Percentiles rank a stretch among this genome's conserved stretches.
These are phyloP conservation scores for Tenrec ecaudatus DNA, from an alignment of 2,113 vertebrate genomes.

Conservation along the genomic window DNA sequence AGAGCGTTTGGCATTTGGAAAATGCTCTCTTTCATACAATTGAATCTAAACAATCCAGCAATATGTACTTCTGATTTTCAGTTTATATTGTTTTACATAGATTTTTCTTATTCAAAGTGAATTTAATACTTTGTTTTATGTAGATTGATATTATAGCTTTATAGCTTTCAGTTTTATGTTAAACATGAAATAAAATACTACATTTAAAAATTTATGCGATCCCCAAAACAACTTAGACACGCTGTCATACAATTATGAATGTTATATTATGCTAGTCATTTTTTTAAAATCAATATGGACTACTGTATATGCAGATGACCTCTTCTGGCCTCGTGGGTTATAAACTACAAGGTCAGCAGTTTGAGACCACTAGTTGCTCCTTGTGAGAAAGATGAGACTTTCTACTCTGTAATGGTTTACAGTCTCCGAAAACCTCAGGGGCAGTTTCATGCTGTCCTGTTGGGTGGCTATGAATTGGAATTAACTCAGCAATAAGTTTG, in stretches of 20 bases:
- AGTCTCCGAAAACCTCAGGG: too few species aligned
- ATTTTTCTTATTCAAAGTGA: slow-evolving; percentile 2
- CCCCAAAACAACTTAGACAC: neutral
- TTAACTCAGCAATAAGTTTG: too few species aligned
- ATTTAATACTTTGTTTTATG: neutral
- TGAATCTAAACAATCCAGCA: slow-evolving; percentile 24
- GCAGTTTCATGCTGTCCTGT: too few species aligned
- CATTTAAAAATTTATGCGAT: slow-evolving; percentile 29
- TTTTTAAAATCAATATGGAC: neutral
- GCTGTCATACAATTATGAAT: slow-evolving; percentile 1
- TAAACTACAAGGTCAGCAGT: too few species aligned
- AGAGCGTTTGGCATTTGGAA: slow-evolving; percentile 18
- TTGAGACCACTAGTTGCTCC: too few species aligned
- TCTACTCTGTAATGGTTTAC: too few species aligned
- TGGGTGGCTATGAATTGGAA: too few species aligned
- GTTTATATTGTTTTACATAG: slow-evolving; percentile 16
- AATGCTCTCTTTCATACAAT: neutral
- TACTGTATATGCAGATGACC: neutral
- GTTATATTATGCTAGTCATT: slow-evolving; percentile 4
- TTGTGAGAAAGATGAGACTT: too few species aligned
- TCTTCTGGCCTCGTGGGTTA: too few species aligned
- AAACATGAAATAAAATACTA: slow-evolving; percentile 32
- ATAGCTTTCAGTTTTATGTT: slow-evolving; percentile 30
- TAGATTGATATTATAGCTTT: neutral
- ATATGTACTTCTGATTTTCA: slow-evolving; percentile 12